Percentiles rank a stretch among this genome's conserved stretches.
Evolutionary conservation across 1,140 invertebrate species (phyloP).

Genomic region (Saccostrea glomerata): DNA sequence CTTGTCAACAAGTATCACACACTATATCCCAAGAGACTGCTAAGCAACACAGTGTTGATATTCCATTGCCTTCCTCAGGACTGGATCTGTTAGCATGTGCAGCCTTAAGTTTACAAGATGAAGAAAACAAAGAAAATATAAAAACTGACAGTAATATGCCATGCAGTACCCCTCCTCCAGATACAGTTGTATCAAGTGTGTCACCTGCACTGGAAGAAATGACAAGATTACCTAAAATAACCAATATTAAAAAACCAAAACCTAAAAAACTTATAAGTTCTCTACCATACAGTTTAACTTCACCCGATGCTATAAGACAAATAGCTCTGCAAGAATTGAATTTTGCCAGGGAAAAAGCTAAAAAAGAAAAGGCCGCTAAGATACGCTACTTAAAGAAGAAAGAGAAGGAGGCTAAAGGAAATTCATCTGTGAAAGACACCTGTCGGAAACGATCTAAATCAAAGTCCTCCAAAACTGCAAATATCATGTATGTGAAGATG

Average conservation of each 20-base stretch:
- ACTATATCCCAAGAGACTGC: neutral
- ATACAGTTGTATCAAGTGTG: neutral
- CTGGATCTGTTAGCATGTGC: too few relatives aligned
- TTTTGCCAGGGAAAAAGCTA: neutral
- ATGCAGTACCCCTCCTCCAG: neutral
- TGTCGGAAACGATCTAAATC: neutral
- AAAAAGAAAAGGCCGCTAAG: neutral
- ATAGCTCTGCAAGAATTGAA: neutral
- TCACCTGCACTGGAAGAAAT: neutral
- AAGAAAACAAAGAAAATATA: neutral
- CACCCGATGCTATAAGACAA: neutral
- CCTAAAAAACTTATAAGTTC: neutral
- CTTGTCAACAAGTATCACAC: neutral
- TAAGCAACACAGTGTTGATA: neutral
- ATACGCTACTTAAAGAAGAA: neutral
- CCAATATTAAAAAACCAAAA: neutral
- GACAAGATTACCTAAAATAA: neutral
- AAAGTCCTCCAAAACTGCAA: neutral
- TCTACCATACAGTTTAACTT: neutral
- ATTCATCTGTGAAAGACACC: neutral
- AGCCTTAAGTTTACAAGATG: neutral
- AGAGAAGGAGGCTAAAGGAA: neutral
- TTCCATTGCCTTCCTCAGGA: neutral
- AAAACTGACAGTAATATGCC: neutral
- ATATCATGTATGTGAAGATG: too few relatives aligned